Conservation (phyloP, 2,113 vertebrate genomes). For the Austrofundulus limnaeus region DNA sequence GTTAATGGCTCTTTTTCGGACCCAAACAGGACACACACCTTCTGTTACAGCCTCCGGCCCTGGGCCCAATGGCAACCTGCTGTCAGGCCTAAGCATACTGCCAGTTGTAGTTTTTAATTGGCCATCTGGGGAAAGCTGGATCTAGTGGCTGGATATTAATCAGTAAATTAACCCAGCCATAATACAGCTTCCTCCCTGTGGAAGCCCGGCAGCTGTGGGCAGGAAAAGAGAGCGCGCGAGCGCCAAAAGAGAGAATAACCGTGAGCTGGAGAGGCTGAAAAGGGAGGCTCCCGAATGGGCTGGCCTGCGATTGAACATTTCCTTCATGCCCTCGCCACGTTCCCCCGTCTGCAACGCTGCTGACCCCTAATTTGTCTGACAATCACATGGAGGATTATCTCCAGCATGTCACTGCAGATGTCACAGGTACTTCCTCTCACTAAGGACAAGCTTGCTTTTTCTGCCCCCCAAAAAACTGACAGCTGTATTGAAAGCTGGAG, state of each 20-base stretch:
- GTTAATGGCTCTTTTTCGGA: constrained; percentile 65
- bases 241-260: constrained; percentile 64
- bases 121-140: constrained; percentile 99
- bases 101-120: constrained; percentile 99
- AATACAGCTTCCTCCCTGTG: constrained; percentile 93
- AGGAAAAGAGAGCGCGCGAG: constrained; percentile 67
- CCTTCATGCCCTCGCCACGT: constrained; percentile 79
- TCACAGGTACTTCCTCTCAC: constrained; percentile 80
- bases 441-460: constrained; percentile 69
- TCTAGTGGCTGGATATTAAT: constrained; percentile 99
- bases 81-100: constrained; percentile 90
- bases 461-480: constrained; percentile 72
- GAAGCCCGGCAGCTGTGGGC: constrained; percentile 85
- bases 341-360: constrained; percentile 82
- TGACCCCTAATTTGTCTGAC: constrained; percentile 93
- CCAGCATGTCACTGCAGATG: constrained; percentile 86
- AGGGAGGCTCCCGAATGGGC: constrained; percentile 77
- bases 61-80: constrained; percentile 90
- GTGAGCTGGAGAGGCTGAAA: constrained; percentile 78
- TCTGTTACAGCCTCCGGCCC: constrained; percentile 93
- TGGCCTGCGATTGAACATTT: constrained; percentile 81
- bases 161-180: constrained; percentile 99
- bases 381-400: constrained; percentile 84
- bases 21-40: constrained; percentile 81
- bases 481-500: constrained; percentile 68